These are phyloP conservation scores for Drosophila nigricruria DNA, from an alignment of 2,888 invertebrate genomes.

Conservation along the genomic window DNA sequence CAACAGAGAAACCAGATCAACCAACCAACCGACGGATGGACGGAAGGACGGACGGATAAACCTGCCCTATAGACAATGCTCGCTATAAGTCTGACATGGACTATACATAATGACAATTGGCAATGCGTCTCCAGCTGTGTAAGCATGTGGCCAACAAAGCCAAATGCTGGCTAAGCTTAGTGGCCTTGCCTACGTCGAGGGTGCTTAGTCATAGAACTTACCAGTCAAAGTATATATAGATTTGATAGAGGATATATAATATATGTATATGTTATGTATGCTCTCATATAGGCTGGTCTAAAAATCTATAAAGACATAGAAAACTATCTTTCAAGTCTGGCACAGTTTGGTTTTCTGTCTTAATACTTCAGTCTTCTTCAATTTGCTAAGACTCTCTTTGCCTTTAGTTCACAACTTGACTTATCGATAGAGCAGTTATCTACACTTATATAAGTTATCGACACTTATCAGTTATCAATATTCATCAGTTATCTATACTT, in stretches of 20 bases:
- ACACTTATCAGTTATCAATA: neutral
- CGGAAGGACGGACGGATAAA: no score
- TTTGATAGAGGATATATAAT: neutral
- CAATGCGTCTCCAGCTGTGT: slow-evolving; percentile 34
- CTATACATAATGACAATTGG: slow-evolving; percentile 34
- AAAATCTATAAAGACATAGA: neutral
- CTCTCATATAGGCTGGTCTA: neutral
- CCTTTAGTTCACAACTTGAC: neutral
- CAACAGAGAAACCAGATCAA: slow-evolving; percentile 55
- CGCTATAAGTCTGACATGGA: slow-evolving; percentile 9
- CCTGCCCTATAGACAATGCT: slow-evolving; percentile 13
- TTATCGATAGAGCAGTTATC: neutral
- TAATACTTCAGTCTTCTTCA: no score
- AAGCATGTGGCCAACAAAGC: slow-evolving; percentile 40
- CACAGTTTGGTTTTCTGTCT: no score
- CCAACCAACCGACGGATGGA: neutral
- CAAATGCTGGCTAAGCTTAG: slow-evolving; percentile 21
- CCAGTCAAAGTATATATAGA: neutral
- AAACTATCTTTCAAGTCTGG: neutral
- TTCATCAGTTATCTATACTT: neutral
- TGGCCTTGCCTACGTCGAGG: neutral
- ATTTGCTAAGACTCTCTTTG: no score
- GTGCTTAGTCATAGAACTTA: neutral
- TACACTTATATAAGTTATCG: neutral
- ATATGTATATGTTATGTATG: neutral